phyloP scores from a whole-genome alignment of 2,797 vertebrate species.

The Onychomys leucogaster region DNA sequence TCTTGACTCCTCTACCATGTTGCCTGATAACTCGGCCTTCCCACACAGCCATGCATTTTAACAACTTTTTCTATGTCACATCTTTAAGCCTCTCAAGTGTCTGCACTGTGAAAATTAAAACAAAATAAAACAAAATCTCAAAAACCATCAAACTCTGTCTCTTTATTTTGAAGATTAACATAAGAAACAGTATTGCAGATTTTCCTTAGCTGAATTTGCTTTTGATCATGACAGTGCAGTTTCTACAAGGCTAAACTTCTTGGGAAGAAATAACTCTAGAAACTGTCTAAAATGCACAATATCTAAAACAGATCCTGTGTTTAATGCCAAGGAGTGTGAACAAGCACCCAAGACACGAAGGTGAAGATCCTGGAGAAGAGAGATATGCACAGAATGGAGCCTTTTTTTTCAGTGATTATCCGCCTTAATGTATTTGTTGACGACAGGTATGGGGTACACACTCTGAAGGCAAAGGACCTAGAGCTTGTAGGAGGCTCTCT shows the following conservation, averaged over 20 bases:
- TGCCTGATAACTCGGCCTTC: neutral
- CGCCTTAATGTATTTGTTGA: neutral
- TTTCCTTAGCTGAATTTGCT: neutral
- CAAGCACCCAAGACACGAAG: neutral
- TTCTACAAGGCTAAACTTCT: neutral
- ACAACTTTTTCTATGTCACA: neutral
- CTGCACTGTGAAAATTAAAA: conserved; percentile 17
- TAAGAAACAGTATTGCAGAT: neutral
- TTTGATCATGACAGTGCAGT: neutral
- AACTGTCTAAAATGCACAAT: neutral
- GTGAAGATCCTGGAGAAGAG: neutral
- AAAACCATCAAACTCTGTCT: neutral
- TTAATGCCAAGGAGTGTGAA: neutral
- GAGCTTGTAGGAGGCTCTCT: neutral
- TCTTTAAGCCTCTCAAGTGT: neutral
- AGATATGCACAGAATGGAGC: neutral
- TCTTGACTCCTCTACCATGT: too few relatives aligned
- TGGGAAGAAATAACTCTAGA: neutral
- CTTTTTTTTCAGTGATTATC: neutral
- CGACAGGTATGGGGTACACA: neutral
- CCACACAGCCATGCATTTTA: neutral
- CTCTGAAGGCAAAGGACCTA: neutral
- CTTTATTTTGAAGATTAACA: conserved; percentile 23
- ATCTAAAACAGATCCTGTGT: neutral
- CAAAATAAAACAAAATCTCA: neutral